Percentiles rank a stretch among this genome's conserved stretches.
Evolutionary conservation across 2,113 vertebrate genomes (phyloP).

Genomic region (Microcebus jonahi): DNA sequence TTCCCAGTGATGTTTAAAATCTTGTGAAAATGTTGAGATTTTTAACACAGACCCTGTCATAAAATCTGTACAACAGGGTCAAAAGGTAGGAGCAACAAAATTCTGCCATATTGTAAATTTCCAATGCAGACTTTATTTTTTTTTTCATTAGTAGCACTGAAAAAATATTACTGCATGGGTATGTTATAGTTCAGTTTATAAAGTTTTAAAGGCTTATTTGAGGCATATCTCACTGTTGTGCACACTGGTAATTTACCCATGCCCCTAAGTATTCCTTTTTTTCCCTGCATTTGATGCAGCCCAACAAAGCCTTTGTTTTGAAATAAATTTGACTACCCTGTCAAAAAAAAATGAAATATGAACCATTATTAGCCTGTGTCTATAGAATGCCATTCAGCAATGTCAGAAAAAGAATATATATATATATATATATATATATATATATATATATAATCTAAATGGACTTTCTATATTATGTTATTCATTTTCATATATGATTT

Average conservation of each 20-base stretch:
- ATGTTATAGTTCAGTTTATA: slow-evolving; percentile 85
- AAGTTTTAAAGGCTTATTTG: slow-evolving; percentile 79
- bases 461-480: background rate
- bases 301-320: slow-evolving; percentile 78
- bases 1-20: slow-evolving; percentile 84
- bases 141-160: slow-evolving; percentile 85
- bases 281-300: slow-evolving; percentile 84
- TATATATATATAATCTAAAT: background rate
- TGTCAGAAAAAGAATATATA: background rate
- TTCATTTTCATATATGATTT: slow-evolving; percentile 29
- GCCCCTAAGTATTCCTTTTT: slow-evolving; percentile 74
- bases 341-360: slow-evolving; percentile 1
- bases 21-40: slow-evolving; percentile 85
- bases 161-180: slow-evolving; percentile 88
- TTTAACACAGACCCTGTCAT: slow-evolving; percentile 82
- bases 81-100: slow-evolving; percentile 81
- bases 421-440: background rate
- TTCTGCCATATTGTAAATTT: slow-evolving; percentile 90
- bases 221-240: slow-evolving; percentile 87
- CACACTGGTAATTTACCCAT: slow-evolving; percentile 87
- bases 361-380: background rate
- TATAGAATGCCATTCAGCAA: background rate
- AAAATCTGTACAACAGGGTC: slow-evolving; percentile 83
- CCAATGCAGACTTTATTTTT: slow-evolving; percentile 81
- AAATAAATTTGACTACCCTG: slow-evolving; percentile 81